Evolutionary conservation across 2,113 vertebrate species (phyloP).

Genomic region (Danionella cerebrum): DNA sequence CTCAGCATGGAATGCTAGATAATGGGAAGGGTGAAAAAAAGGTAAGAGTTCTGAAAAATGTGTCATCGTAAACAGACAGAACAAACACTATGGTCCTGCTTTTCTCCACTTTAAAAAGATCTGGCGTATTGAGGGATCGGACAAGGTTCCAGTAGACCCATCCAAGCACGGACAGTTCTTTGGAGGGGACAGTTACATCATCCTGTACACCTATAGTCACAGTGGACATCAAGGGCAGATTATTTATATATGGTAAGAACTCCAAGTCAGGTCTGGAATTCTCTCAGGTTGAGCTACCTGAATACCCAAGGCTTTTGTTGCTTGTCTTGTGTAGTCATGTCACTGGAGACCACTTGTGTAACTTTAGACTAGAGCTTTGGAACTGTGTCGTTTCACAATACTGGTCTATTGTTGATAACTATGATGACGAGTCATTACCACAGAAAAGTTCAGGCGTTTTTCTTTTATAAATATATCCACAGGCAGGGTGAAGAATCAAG

Average conservation of each 20-base stretch:
- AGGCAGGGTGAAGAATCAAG: conserved; percentile 84
- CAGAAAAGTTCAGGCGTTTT: too few relatives aligned
- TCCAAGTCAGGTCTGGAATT: not conserved
- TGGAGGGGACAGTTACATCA: conserved; percentile 70
- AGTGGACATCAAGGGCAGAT: conserved; percentile 50
- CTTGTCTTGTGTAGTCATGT: conserved; percentile 3
- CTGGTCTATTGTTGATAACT: too few relatives aligned
- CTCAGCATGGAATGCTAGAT: conserved; percentile 84
- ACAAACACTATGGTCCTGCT: too few relatives aligned
- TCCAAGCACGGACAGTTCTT: conserved; percentile 61
- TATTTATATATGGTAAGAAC: conserved; percentile 67
- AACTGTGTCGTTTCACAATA: not conserved
- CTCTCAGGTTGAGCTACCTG: not conserved
- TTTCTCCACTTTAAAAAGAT: too few relatives aligned
- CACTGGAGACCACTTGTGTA: conserved; percentile 1
- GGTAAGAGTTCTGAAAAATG: conserved; percentile 42
- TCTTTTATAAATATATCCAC: too few relatives aligned
- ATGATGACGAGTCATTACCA: not conserved
- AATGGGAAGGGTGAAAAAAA: conserved; percentile 73
- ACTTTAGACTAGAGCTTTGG: not conserved
- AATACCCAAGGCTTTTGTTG: not conserved
- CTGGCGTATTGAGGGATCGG: conserved; percentile 61
- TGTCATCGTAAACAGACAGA: too few relatives aligned
- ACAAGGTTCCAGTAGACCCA: conserved; percentile 49
- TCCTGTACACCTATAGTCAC: conserved; percentile 57